Base-by-base conservation (phyloP, 2,888 invertebrate genomes). In the Mimas tiliae region DNA sequence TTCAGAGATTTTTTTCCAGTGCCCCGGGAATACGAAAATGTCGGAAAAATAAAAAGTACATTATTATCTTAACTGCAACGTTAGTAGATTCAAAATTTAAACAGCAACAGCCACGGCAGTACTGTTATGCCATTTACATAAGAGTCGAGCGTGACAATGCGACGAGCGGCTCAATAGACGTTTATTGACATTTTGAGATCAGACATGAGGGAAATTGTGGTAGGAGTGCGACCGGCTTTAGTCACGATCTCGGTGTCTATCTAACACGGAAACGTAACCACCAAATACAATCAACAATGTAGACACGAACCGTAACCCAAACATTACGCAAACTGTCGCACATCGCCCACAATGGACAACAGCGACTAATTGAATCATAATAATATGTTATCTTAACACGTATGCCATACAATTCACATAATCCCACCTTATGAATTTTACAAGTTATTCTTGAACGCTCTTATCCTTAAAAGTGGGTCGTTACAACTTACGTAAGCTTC, bases 131-230 rank as follows among this genome's bases (percentile, higher is more conserved):
- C 1, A 45, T 12, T 45, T 45, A 45, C 45, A 45, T 2, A 12
- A 12, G 8, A 7, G 38, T 9, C 3, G 14, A 14, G 47, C 48
- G 52, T 19, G 50, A 52, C 68, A 64, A 65, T 50, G 50, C 34
- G 53, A 64, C 52, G 19, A 51, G 62, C 67, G 66, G 67, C 69
- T 69, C 69, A 67, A 66, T 65, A 64, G 68, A 63, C 55, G 69
- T 70, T 75, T 78, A 76, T 77, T 78, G 73, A 75, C 72, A 74
- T 74, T 50, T 67, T 68, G 70, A 69, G 73, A 79, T 79, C 76
- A 79, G 70, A 69, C 72, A 67, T 21, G 58, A 67, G 42, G 69
- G 69, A 72, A 76, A 75, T 74, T 74, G 72, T 68, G 62, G 65
- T 64, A 53, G 65, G 67, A 71, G 70, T 75, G 74, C 72, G 74